These are phyloP conservation scores for Papilio machaon DNA, from an alignment of 1,140 invertebrate species.

Conservation along the genomic window DNA sequence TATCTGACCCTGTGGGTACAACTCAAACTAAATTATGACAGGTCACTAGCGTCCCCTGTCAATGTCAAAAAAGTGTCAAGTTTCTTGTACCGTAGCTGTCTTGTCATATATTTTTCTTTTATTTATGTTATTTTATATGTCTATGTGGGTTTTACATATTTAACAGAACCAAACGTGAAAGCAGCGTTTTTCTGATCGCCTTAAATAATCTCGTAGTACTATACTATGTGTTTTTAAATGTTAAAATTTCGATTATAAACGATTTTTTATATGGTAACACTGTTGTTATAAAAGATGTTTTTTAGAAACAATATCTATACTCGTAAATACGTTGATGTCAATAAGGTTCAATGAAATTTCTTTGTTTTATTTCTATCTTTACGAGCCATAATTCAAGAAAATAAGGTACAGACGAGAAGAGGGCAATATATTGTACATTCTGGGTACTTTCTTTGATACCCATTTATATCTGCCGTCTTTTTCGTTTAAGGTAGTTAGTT, in stretches of 20 bases:
- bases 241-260: background rate
- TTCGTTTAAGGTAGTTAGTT: conserved; percentile 3
- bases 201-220: too few species aligned
- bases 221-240: too few species aligned
- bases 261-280: background rate
- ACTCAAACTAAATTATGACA: too few species aligned
- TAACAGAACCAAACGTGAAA: too few species aligned
- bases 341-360: conserved; percentile 45
- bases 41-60: too few species aligned
- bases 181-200: too few species aligned
- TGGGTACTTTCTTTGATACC: conserved; percentile 32
- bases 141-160: too few species aligned
- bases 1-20: too few species aligned
- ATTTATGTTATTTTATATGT: too few species aligned
- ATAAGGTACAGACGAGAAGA: conserved; percentile 39
- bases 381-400: conserved; percentile 42
- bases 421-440: conserved; percentile 41
- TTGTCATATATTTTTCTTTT: too few species aligned
- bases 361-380: conserved; percentile 44
- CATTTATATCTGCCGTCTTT: conserved; percentile 32
- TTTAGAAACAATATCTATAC: conserved; percentile 38
- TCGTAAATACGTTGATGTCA: conserved; percentile 33
- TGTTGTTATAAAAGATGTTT: background rate
- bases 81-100: too few species aligned
- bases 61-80: too few species aligned